These are phyloP conservation scores for Lochmaea capreae DNA, from an alignment of 2,888 invertebrate genomes.

Conservation along the genomic window DNA sequence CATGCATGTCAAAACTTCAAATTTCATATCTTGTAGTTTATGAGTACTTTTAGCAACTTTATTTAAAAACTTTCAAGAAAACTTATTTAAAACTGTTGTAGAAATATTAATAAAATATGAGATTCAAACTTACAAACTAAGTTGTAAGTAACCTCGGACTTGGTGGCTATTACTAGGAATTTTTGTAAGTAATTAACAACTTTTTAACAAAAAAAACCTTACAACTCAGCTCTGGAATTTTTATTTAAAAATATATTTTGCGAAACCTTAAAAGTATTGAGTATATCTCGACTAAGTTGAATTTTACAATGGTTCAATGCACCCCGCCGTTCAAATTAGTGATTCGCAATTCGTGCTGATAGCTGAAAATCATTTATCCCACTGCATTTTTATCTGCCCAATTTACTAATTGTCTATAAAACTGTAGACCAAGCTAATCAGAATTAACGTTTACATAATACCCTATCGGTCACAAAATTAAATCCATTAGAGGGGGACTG, in stretches of 20 bases:
- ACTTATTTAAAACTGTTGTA: no score
- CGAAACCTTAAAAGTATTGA: no score
- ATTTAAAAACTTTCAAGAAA: no score
- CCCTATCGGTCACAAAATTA: not conserved
- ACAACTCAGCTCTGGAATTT: no score
- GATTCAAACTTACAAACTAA: no score
- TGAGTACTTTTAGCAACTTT: not conserved
- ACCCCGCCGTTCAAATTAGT: not conserved
- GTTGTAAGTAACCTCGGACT: no score
- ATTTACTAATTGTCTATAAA: slow-evolving; percentile 8
- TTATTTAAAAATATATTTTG: no score
- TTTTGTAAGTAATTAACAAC: no score
- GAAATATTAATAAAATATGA: no score
- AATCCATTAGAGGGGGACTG: not conserved
- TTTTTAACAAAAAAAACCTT: no score
- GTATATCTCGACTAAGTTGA: no score
- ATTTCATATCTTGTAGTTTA: not conserved
- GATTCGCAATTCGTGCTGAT: not conserved
- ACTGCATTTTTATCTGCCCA: not conserved
- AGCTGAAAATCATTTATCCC: not conserved
- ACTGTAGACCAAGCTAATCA: not conserved
- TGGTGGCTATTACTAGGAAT: no score
- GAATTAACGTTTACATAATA: not conserved
- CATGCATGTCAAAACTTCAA: not conserved
- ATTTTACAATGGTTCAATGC: not conserved